Percentiles rank a stretch among this genome's conserved stretches.
Conservation (phyloP, 2,113 vertebrate genomes). For the Steatornis caripensis region DNA sequence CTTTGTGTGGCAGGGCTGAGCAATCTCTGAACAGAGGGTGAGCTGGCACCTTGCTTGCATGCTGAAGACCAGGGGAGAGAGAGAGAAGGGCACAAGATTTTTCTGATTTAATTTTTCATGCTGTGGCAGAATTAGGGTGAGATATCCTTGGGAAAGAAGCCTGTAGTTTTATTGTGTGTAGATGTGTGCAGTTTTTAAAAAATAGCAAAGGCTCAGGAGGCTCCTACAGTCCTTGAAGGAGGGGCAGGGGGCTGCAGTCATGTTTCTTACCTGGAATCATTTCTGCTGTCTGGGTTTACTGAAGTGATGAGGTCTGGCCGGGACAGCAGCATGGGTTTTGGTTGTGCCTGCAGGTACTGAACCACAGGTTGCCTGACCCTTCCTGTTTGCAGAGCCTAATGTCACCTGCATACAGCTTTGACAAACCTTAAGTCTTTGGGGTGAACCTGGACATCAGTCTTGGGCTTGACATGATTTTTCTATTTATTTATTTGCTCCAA, state of each 20-base stretch:
- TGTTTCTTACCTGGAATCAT: background rate
- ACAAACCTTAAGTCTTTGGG: background rate
- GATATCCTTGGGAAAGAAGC: background rate
- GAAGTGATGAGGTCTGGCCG: background rate
- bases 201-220: background rate
- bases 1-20: background rate
- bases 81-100: background rate
- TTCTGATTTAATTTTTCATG: background rate
- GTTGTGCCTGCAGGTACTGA: background rate
- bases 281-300: background rate
- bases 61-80: background rate
- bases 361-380: accelerated
- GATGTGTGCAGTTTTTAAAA: background rate
- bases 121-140: background rate
- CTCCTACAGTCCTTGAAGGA: background rate
- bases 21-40: background rate
- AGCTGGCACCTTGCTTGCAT: background rate
- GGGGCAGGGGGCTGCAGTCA: background rate
- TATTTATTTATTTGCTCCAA: background rate
- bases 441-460: background rate
- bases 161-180: background rate
- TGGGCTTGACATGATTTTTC: background rate
- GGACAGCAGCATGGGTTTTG: background rate
- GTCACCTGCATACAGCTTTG: background rate
- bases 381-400: background rate